A percentile compares a stretch with the other conserved stretches of the same genome.
Evolutionary conservation across 2,888 invertebrate genomes (phyloP).

Genomic region (Exephanes ischioxanthus): DNA sequence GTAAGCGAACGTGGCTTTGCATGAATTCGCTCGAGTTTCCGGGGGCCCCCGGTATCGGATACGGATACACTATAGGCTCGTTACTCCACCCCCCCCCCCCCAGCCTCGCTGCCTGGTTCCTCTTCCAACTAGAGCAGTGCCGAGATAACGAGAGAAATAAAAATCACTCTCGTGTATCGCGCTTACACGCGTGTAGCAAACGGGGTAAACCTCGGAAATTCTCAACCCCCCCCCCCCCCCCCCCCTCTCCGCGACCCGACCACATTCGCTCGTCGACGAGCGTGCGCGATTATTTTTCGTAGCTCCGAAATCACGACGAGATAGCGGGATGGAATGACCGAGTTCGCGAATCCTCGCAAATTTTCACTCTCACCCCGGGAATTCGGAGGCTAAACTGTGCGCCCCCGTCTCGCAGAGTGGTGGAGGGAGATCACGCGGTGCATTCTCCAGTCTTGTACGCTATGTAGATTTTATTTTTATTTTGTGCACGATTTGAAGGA

Average conservation of each 20-base stretch:
- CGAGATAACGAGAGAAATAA: slow-evolving; percentile 58
- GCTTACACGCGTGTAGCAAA: slow-evolving; percentile 7
- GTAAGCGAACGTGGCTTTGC: slow-evolving; percentile 28
- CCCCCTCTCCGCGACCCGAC: too few species aligned
- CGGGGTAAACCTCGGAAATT: slow-evolving; percentile 5
- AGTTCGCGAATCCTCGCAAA: slow-evolving; percentile 36
- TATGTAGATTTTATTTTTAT: not conserved
- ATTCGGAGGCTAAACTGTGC: slow-evolving; percentile 6
- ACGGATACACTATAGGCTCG: slow-evolving; percentile 33
- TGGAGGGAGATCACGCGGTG: not conserved
- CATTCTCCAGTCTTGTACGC: not conserved
- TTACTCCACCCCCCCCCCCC: slow-evolving; percentile 10
- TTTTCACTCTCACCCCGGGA: slow-evolving; percentile 7
- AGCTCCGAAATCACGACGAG: slow-evolving; percentile 43
- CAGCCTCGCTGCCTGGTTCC: not conserved
- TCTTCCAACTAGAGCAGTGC: slow-evolving; percentile 32
- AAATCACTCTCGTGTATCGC: slow-evolving; percentile 54
- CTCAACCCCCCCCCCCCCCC: not conserved
- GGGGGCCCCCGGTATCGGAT: slow-evolving; percentile 14
- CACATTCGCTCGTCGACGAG: slow-evolving; percentile 8
- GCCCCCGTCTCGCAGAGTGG: not conserved
- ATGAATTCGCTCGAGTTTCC: slow-evolving; percentile 28
- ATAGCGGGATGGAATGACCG: slow-evolving; percentile 29
- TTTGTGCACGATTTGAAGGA: not conserved
- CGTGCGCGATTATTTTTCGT: slow-evolving; percentile 47